Evolutionary conservation across 2,888 invertebrate genomes (phyloP).

Genomic region (Clusia tigrina): DNA sequence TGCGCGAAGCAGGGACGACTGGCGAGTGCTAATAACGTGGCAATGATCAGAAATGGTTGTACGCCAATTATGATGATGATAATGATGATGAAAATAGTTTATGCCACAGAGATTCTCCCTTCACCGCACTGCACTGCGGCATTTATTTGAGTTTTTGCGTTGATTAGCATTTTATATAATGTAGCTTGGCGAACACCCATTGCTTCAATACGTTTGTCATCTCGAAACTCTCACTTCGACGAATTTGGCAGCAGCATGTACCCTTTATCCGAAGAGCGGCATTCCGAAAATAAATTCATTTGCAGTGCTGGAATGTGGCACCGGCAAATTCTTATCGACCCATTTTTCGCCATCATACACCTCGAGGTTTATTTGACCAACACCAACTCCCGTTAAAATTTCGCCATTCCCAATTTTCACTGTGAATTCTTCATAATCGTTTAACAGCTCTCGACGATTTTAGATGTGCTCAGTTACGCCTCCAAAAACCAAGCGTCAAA

Average conservation of each 20-base stretch:
- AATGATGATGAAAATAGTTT: no score
- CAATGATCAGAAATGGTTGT: no score
- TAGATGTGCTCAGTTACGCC: conserved; percentile 37
- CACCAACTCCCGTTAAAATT: conserved; percentile 22
- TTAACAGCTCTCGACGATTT: conserved; percentile 18
- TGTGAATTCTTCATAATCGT: conserved; percentile 15
- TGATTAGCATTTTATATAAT: no score
- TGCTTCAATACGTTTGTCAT: conserved; percentile 21
- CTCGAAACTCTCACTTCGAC: conserved; percentile 24
- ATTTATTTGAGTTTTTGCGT: no score
- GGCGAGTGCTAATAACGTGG: no score
- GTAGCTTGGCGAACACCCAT: conserved; percentile 5
- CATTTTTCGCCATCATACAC: conserved; percentile 28
- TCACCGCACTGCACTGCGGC: no score
- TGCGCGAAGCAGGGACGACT: no score
- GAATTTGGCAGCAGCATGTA: conserved; percentile 21
- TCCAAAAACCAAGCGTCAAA: conserved; percentile 29
- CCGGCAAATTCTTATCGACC: conserved; percentile 22
- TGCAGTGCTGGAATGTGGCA: conserved; percentile 32
- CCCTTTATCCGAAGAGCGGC: conserved; percentile 16
- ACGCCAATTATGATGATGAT: no score
- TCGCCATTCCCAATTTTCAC: conserved; percentile 25
- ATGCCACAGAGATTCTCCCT: no score
- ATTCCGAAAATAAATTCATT: conserved; percentile 21
- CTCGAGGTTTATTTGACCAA: conserved; percentile 32